Base-by-base conservation (phyloP, 1,140 invertebrate genomes). In the Laodelphax striatellus region DNA sequence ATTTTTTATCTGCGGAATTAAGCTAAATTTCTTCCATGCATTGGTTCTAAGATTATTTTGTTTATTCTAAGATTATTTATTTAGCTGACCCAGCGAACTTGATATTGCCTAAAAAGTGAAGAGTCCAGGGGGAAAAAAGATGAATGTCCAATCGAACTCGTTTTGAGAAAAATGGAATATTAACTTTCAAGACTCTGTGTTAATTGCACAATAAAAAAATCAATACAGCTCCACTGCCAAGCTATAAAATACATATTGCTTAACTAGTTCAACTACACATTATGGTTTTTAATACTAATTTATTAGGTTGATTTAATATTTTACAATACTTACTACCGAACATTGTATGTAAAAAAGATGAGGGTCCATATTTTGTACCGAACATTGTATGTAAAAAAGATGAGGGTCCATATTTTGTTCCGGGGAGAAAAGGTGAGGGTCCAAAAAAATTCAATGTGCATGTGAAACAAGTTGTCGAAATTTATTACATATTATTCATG, bases 391-490 rank as follows among this genome's bases (percentile, higher is more conserved):
- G 24, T 28, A 28, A 28, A 28, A 28, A 28, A 28, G 24, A 28
- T 28, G 24, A 28, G 24, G 24, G 24, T 28, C 24, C 24, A 28
- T 28, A 28, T 28, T 28, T 28, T 28, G 24, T 28, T 28, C 24
- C 24, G 24, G 28, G 55, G 14, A 28, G 41, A 56, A 56, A 56
- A 21, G 55, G 41, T 56, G 55, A 56, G 55, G 55, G 55, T 56
- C 55, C 55, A 6, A 28, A 56, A 38, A 56, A n/a, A 28, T 19
- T 16, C 28, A 56, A 28, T 28, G 24, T n/a, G 19, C 16, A 5
- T 16, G 16, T 24, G 14, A 22, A 28, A 34, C 19, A 28, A 38
- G 16, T 34, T 21, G 16, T n/a, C 55, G 41, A 31, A 21, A 56
- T 24, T n/a, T 22, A 16, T 16, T 22, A n/a, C 16, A 56, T 31